A percentile compares a stretch with the other conserved stretches of the same genome.
Evolutionary conservation across 64 coral and sea anemone genomes (phyloP).

Genomic region (Platygyra sinensis): DNA sequence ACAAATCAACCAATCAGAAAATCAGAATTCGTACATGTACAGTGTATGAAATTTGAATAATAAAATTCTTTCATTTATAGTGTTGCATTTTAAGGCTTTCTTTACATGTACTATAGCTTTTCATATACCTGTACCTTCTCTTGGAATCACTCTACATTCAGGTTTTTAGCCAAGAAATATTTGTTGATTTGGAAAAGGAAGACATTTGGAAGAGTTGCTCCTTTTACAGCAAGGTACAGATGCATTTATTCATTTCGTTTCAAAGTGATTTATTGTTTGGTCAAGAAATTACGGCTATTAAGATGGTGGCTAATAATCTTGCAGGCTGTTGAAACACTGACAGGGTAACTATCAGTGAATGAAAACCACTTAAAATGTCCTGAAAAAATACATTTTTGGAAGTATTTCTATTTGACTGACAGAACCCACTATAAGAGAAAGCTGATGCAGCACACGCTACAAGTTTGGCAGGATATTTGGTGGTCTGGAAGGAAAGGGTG

Average conservation of each 20-base stretch:
- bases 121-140: no score
- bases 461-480: slow-evolving; percentile 92
- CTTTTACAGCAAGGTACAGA: slow-evolving; percentile 73
- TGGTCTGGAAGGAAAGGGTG: slow-evolving; percentile 93
- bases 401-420: slow-evolving; percentile 1
- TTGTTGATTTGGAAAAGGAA: slow-evolving; percentile 65
- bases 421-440: slow-evolving; percentile 69
- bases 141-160: background rate
- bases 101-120: no score
- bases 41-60: no score
- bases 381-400: background rate
- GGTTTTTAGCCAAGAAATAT: slow-evolving; percentile 80
- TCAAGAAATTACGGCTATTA: no score
- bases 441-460: slow-evolving; percentile 47
- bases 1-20: no score
- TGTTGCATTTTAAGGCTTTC: no score
- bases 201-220: slow-evolving; percentile 78
- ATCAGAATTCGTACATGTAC: no score
- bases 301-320: no score
- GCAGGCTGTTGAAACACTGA: no score
- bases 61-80: no score
- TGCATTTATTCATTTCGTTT: background rate
- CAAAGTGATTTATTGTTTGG: no score
- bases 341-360: no score
- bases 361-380: background rate